phyloP scores from a whole-genome alignment of 2,797 vertebrate genomes.

The Muscicapa striata region DNA sequence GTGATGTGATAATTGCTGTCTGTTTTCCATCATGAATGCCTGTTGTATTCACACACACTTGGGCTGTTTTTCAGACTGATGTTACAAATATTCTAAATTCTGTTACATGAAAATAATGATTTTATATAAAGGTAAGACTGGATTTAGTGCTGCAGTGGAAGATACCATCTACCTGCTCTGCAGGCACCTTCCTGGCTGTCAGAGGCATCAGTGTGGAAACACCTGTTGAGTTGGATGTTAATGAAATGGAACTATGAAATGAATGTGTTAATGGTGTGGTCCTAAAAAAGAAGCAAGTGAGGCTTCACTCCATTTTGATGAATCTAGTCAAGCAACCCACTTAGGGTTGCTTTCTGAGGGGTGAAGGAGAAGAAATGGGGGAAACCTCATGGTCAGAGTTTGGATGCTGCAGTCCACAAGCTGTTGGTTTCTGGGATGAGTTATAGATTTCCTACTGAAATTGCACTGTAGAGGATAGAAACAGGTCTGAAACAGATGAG shows the following conservation, averaged over 20 bases:
- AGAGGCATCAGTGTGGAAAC: background rate
- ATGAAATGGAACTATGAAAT: background rate
- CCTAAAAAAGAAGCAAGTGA: background rate
- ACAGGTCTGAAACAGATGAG: background rate
- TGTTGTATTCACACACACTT: background rate
- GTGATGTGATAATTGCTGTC: fast-evolving
- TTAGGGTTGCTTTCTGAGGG: background rate
- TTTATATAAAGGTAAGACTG: background rate
- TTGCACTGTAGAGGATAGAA: background rate
- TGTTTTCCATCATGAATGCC: background rate
- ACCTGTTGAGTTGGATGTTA: background rate
- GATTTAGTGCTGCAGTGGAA: background rate
- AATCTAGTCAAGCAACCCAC: background rate
- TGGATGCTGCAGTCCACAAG: background rate
- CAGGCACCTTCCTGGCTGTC: background rate
- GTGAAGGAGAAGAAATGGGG: background rate
- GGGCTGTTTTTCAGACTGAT: background rate
- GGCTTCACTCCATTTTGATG: background rate
- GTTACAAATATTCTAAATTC: background rate
- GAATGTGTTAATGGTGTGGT: fast-evolving
- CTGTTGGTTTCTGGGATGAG: background rate
- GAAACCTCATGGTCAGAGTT: background rate
- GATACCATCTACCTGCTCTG: fast-evolving
- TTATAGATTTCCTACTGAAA: background rate
- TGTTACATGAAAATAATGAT: background rate